phyloP scores from a whole-genome alignment of 2,888 invertebrate species.

The Pycnomerus fuliginosus region DNA sequence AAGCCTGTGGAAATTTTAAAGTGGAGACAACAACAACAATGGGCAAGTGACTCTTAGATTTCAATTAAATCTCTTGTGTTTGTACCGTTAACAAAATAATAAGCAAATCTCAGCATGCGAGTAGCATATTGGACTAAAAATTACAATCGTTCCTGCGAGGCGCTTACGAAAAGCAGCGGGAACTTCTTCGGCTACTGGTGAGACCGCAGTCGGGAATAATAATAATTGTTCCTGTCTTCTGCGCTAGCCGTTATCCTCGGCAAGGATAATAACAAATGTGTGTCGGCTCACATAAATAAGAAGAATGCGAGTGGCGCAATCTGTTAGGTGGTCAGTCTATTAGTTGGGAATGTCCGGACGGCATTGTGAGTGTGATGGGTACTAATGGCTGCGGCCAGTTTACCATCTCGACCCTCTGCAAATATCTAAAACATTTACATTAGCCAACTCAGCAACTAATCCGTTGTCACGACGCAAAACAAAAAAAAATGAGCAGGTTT shows the following conservation, averaged over 20 bases:
- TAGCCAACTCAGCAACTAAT: conserved; percentile 30
- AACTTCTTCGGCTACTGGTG: no score
- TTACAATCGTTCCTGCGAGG: no score
- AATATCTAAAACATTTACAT: conserved; percentile 48
- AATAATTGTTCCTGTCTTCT: conserved; percentile 7
- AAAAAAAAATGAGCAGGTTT: background rate
- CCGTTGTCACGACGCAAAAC: conserved; percentile 17
- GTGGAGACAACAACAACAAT: no score
- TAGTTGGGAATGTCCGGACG: conserved; percentile 49
- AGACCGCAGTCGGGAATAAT: no score
- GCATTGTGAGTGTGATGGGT: conserved; percentile 49
- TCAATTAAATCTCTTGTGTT: no score
- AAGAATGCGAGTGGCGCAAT: conserved; percentile 48
- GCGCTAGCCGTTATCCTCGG: conserved; percentile 2
- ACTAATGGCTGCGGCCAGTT: conserved; percentile 42
- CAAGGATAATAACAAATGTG: conserved; percentile 42
- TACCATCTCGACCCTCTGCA: conserved; percentile 42
- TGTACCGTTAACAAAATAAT: no score
- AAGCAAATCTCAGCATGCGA: no score
- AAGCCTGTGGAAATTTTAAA: no score
- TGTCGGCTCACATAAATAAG: conserved; percentile 45
- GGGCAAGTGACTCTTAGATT: no score
- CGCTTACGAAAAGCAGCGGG: no score
- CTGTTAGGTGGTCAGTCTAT: conserved; percentile 51
- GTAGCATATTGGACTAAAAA: no score